phyloP scores from a whole-genome alignment of 2,888 invertebrate species.

The Xiphydria camelus region DNA sequence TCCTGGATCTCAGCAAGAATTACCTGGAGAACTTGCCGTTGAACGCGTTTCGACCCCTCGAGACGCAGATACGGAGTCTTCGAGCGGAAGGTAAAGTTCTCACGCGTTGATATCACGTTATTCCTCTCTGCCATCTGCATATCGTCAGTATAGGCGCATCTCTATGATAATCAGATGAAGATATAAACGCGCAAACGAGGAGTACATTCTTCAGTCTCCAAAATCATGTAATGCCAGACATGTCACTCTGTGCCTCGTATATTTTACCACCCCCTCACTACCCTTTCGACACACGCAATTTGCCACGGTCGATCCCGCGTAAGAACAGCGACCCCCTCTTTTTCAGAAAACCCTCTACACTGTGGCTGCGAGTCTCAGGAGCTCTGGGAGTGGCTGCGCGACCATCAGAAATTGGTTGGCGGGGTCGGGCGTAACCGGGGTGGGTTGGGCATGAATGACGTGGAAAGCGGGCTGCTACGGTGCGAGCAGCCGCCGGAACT shows the following conservation, averaged over 20 bases:
- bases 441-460: conserved; percentile 37
- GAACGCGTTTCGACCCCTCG: conserved; percentile 76
- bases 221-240: not conserved
- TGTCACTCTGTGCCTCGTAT: too few species aligned
- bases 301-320: conserved; percentile 21
- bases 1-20: conserved; percentile 81
- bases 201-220: too few species aligned
- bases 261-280: conserved; percentile 1
- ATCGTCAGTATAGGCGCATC: too few species aligned
- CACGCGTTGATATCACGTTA: too few species aligned
- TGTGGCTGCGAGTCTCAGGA: conserved; percentile 91
- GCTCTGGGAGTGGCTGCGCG: conserved; percentile 89
- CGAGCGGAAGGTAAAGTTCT: conserved; percentile 87
- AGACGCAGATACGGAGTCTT: conserved; percentile 80
- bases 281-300: not conserved
- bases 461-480: conserved; percentile 60
- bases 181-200: too few species aligned
- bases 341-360: conserved; percentile 82
- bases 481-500: conserved; percentile 85
- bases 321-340: conserved; percentile 8
- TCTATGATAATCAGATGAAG: too few species aligned
- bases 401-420: conserved; percentile 77
- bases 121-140: too few species aligned
- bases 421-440: conserved; percentile 61
- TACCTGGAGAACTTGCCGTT: conserved; percentile 81